These are phyloP conservation scores for Montipora capitata DNA, from an alignment of 92 coral and sea anemone genomes.

Conservation along the genomic window DNA sequence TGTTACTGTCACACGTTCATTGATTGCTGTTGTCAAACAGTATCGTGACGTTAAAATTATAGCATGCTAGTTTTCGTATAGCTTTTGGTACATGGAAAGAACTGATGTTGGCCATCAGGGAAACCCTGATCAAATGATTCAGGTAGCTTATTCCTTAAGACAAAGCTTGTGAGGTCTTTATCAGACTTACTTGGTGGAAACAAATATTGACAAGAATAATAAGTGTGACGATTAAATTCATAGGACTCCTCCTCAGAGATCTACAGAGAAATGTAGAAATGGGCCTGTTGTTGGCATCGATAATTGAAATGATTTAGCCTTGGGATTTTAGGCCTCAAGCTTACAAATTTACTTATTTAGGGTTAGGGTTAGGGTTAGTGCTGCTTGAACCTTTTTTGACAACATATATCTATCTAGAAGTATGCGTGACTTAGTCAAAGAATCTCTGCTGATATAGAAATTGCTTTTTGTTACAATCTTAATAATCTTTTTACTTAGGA, in stretches of 20 bases:
- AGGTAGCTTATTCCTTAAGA: slow-evolving; percentile 70
- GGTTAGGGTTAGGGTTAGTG: too few relatives aligned
- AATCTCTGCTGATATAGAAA: too few relatives aligned
- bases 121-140: slow-evolving; percentile 71
- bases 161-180: slow-evolving; percentile 64
- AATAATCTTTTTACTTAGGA: too few relatives aligned
- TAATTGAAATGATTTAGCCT: too few relatives aligned
- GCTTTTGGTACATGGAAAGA: slow-evolving; percentile 36
- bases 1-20: slow-evolving; percentile 86
- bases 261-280: too few relatives aligned
- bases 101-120: slow-evolving; percentile 27
- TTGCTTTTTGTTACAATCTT: too few relatives aligned
- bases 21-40: slow-evolving; percentile 90
- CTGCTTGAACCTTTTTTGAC: too few relatives aligned
- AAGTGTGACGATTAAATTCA: slow-evolving; percentile 60
- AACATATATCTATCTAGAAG: too few relatives aligned
- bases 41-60: slow-evolving; percentile 81
- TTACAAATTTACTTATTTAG: too few relatives aligned
- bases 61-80: slow-evolving; percentile 73
- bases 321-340: too few relatives aligned
- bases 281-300: too few relatives aligned
- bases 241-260: slow-evolving; percentile 86
- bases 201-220: slow-evolving; percentile 56
- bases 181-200: slow-evolving; percentile 53
- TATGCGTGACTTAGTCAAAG: too few relatives aligned